Evolutionary conservation across 2,797 vertebrate genomes (phyloP), one percentile per base, ranked within the genome.

Genomic region (Molossus alvarezi): DNA sequence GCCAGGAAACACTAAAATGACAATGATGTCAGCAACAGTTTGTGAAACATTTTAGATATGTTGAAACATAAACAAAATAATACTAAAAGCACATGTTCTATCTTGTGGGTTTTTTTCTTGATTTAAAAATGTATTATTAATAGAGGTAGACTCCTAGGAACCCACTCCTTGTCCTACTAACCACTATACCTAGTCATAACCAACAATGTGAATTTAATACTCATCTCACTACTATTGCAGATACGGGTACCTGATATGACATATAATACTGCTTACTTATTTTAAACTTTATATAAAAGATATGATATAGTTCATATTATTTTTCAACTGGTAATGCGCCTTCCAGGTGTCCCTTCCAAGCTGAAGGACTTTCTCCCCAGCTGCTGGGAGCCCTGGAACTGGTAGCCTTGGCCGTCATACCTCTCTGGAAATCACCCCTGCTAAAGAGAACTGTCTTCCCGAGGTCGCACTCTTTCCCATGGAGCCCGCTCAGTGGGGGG

Each of bases 1-100:
- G 13, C 18, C 41, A 87, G 27, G 10, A 95, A 96, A 82, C 91
- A n/a, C 20, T 82, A 65, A 86, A 65, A 77, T 72, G 41, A 81
- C 60, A 84, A 96, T 60, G 53, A 80, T 82, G 23, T 17, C 45
- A 57, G 6, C 29, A 51, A 84, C 29, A 91, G 25, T 81, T 94
- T 51, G 37, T 93, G 77, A 91, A 94, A 94, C 2, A 88, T 53
- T 88, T 87, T 29, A 72, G 20, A 14, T 51, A 83, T 33, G n/a
- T 18, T 91, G 25, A 95, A 81, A 69, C 11, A 27, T 41, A 53
- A 91, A 75, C 21, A 76, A 85, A 76, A 82, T 3, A 62, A 77
- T 79, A 5, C 17, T n/a, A 79, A 33, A 80, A 48, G 53, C 13
- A 45, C 3, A 5, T 82, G 6, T 82, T 53, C 23, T 90, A 69